Percentiles rank a stretch among this genome's conserved stretches.
Evolutionary conservation across 2,888 invertebrate genomes (phyloP).

Genomic region (Onthophagus sagittarius): DNA sequence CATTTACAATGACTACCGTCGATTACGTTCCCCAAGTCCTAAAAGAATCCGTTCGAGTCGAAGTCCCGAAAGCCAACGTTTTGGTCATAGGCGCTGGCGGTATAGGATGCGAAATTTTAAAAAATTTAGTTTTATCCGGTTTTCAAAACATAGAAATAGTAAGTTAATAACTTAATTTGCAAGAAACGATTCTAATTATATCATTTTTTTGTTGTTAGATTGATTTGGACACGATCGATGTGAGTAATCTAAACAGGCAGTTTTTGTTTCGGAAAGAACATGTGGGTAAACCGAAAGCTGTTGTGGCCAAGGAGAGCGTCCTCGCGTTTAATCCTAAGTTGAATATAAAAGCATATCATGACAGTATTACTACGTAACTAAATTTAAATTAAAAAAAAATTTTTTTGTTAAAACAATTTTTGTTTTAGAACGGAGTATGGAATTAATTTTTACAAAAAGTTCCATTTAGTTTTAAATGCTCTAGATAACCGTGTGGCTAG

Average conservation of each 20-base stretch:
- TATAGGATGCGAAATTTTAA: conserved; percentile 97
- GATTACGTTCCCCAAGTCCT: conserved; percentile 62
- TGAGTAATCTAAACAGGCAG: conserved; percentile 97
- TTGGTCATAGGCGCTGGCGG: conserved; percentile 96
- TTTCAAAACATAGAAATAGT: conserved; percentile 93
- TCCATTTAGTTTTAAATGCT: conserved; percentile 91
- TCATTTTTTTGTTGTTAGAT: conserved; percentile 67
- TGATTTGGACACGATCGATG: conserved; percentile 98
- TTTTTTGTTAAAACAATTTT: not conserved
- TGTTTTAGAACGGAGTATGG: conserved; percentile 79
- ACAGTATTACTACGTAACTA: conserved; percentile 87
- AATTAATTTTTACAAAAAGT: conserved; percentile 86
- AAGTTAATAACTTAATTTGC: conserved; percentile 46
- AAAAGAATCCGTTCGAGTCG: conserved; percentile 59
- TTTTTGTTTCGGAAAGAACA: conserved; percentile 98
- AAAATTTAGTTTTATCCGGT: conserved; percentile 93
- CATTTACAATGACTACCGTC: conserved; percentile 18
- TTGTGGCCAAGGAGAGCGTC: conserved; percentile 87
- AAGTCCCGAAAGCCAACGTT: conserved; percentile 68
- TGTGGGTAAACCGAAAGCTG: conserved; percentile 95
- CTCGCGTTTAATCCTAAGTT: conserved; percentile 83
- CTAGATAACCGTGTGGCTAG: conserved; percentile 94
- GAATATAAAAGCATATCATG: conserved; percentile 85
- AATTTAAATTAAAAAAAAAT: not conserved
- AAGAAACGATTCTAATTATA: not conserved